These are phyloP conservation scores for Theodoxus fluviatilis DNA, from an alignment of 2,888 invertebrate genomes.

Conservation along the genomic window DNA sequence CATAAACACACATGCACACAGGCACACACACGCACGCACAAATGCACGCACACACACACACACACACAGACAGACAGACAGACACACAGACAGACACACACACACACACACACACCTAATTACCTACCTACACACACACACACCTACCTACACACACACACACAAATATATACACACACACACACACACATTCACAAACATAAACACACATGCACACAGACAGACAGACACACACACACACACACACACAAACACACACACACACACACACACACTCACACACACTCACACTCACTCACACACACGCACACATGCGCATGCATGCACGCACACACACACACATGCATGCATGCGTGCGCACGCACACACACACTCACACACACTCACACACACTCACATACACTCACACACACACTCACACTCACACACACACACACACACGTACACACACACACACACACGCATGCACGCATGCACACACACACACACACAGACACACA, in stretches of 20 bases:
- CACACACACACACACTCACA: constrained; percentile 1
- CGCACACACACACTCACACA: constrained; percentile 14
- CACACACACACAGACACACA: not conserved
- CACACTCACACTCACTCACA: constrained; percentile 12
- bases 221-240: not conserved
- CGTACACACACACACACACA: constrained; percentile 10
- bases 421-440: constrained; percentile 8
- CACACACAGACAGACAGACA: not conserved
- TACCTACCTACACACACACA: not conserved
- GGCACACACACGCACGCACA: not conserved
- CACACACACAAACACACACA: too few relatives aligned
- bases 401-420: constrained; percentile 18
- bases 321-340: constrained; percentile 5
- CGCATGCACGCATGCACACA: constrained; percentile 9
- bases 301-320: constrained; percentile 11
- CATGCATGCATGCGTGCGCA: constrained; percentile 10
- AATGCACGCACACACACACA: not conserved
- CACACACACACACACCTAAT: constrained; percentile 15
- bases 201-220: not conserved
- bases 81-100: constrained; percentile 12
- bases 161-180: not conserved
- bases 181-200: not conserved
- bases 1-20: not conserved
- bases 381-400: not conserved
- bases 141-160: constrained; percentile 4